phyloP scores from a whole-genome alignment of 2,797 vertebrate species.

The Prunella strophiata region DNA sequence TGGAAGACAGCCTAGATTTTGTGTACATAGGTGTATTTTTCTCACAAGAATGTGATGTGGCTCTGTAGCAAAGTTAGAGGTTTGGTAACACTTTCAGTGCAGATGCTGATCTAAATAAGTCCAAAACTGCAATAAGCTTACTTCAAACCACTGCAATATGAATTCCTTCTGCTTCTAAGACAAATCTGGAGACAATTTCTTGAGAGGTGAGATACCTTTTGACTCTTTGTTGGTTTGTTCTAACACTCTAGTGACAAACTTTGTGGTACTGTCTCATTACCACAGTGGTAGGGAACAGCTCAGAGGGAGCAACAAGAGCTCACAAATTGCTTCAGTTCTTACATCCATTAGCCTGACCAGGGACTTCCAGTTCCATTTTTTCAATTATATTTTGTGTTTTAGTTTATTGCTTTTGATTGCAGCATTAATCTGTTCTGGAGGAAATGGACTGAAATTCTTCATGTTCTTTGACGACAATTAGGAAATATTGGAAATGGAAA shows the following conservation, averaged over 20 bases:
- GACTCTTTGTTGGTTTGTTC: background rate
- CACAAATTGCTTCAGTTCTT: constrained; percentile 12
- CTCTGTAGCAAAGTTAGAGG: background rate
- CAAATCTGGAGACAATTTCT: background rate
- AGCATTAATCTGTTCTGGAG: constrained; percentile 30
- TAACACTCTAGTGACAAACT: background rate
- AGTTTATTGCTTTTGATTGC: constrained; percentile 45
- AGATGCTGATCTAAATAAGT: background rate
- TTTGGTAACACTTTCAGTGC: background rate
- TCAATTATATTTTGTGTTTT: constrained; percentile 29
- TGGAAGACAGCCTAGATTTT: background rate
- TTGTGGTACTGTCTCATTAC: background rate
- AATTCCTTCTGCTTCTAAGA: background rate
- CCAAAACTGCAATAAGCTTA: background rate
- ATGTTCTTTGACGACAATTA: background rate
- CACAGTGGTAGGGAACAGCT: background rate
- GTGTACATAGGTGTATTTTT: background rate
- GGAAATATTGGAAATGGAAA: constrained; percentile 27
- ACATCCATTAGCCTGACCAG: constrained; percentile 28
- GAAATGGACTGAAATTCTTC: constrained; percentile 35
- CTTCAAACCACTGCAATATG: background rate
- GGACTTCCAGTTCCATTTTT: background rate
- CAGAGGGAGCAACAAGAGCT: background rate
- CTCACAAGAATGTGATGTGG: background rate
- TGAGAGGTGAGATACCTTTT: background rate